Conservation (phyloP, 2,888 invertebrate genomes). For the Lutraria lutraria region DNA sequence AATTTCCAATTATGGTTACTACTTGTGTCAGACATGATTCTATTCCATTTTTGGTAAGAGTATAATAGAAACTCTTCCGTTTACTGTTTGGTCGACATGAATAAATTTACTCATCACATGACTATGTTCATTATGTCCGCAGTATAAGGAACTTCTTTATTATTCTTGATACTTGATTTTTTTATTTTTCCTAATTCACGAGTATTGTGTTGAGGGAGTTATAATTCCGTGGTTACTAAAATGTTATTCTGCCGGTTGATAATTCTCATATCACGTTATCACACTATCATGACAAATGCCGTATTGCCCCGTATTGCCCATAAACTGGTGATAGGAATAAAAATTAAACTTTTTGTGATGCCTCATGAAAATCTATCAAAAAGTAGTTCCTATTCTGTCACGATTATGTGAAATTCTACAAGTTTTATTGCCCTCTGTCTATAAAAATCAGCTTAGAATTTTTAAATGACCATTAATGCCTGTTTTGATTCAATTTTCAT, state of each 20-base stretch:
- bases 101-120: background rate
- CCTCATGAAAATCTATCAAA: slow-evolving; percentile 35
- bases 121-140: too few relatives aligned
- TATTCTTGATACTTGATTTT: too few relatives aligned
- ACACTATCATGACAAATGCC: slow-evolving; percentile 19
- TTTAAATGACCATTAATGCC: slow-evolving; percentile 64
- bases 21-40: background rate
- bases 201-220: background rate
- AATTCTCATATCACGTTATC: slow-evolving; percentile 11
- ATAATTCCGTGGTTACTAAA: background rate
- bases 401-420: slow-evolving; percentile 37
- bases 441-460: slow-evolving; percentile 35
- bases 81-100: too few relatives aligned
- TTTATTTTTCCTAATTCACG: too few relatives aligned
- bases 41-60: background rate
- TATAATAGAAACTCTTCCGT: background rate
- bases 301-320: slow-evolving; percentile 25
- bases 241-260: background rate
- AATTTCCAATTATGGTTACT: background rate
- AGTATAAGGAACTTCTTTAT: too few relatives aligned
- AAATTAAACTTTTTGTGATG: slow-evolving; percentile 16
- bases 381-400: slow-evolving; percentile 33
- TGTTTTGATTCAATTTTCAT: slow-evolving; percentile 60
- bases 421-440: slow-evolving; percentile 29
- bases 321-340: background rate